phyloP scores from a whole-genome alignment of 2,797 vertebrate genomes.

The Myioborus miniatus region DNA sequence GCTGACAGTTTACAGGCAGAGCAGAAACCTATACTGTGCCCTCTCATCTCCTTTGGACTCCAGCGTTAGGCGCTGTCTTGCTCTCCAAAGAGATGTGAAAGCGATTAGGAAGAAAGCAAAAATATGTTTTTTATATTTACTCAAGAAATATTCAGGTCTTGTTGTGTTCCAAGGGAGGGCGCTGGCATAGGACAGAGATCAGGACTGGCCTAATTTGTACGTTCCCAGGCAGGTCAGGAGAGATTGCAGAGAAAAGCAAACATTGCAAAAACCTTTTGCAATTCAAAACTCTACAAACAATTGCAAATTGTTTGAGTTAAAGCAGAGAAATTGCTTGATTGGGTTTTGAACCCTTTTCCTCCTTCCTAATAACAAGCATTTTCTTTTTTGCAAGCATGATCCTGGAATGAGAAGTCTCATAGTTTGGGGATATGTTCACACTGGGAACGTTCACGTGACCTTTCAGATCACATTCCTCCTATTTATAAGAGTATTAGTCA shows the following conservation, averaged over 20 bases:
- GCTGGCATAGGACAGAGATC: background rate
- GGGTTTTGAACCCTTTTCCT: background rate
- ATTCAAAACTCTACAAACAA: slow-evolving; percentile 8
- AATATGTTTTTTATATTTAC: background rate
- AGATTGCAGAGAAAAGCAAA: slow-evolving; percentile 34
- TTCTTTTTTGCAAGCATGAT: background rate
- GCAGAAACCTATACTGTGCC: background rate
- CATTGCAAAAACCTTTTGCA: slow-evolving; percentile 43
- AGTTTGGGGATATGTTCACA: slow-evolving; percentile 41
- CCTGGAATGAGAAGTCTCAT: slow-evolving; percentile 48
- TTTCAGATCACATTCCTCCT: slow-evolving; percentile 64
- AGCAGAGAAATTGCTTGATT: slow-evolving; percentile 2
- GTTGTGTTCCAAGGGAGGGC: background rate
- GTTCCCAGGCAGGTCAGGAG: slow-evolving; percentile 15
- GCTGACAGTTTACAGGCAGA: background rate
- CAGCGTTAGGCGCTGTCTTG: background rate
- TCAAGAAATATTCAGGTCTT: background rate
- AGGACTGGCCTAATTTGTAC: background rate
- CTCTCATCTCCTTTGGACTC: background rate
- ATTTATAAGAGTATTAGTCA: slow-evolving; percentile 67
- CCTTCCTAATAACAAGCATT: background rate
- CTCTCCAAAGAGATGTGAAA: background rate
- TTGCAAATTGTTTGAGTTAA: slow-evolving; percentile 13
- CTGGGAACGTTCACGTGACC: slow-evolving; percentile 57
- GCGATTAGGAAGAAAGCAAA: background rate